Base-by-base conservation (phyloP, 1,140 invertebrate species). In the Dendroctonus ponderosae region DNA sequence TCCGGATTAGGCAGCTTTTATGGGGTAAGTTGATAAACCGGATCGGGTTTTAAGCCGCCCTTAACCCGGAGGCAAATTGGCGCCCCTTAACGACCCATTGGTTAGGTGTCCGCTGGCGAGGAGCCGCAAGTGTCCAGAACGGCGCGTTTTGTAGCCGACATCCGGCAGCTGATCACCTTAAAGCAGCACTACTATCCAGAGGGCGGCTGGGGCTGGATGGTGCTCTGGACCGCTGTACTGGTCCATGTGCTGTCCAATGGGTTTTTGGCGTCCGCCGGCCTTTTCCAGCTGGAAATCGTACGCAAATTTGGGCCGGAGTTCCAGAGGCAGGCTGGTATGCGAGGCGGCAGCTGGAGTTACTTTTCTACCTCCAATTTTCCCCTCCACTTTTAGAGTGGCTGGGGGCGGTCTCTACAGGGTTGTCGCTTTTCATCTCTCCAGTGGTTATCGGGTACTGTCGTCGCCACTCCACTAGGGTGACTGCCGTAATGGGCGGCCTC, bases 401-500 rank as follows among this genome's bases (percentile, higher is more conserved):
- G 26, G 91, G 91, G 46, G 89, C 91, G 12, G 81, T 93, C 71
- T 92, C 91, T n/a, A 87, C 90, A 8, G 89, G 89, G 41, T 86
- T 93, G 6, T 88, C 91, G 0, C 80, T 94, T 0, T 84, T 94
- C 11, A 80, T 94, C 56, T 92, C 92, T 0, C 92, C 92, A 0
- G 83, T 94, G 49, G 91, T 92, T 8, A 90, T 94, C 62, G 89
- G 91, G 6, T 86, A 94, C 71, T 94, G 93, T 77, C 85, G 91
- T 68, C 83, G 89, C 72, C 94, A 93, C 80, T 92, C 90, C 37
- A 93, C 92, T 0, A 84, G 92, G 61, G 85, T 94, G n/a, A 92
- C 91, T 4, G 92, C 92, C 0, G 91, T 95, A 2, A 86, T 94
- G 68, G 92, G 92, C 42, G 92, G 92, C 7, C 84, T 95, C 57